Evolutionary conservation across 1,140 invertebrate genomes (phyloP), one percentile per base, ranked within the genome.

Genomic region (Latrodectus geometricus): DNA sequence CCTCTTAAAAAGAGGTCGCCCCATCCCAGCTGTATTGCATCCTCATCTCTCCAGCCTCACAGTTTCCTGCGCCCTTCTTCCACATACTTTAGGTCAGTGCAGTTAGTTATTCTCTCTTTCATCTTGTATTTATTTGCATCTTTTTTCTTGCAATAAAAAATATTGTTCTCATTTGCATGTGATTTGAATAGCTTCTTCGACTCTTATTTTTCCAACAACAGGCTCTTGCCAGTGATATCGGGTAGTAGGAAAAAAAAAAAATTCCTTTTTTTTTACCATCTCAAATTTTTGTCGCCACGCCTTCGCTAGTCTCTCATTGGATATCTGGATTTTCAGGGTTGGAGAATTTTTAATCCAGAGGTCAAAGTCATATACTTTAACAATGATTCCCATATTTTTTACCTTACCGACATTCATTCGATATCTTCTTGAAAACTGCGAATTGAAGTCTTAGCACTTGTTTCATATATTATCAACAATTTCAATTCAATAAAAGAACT

Each of bases 281-380:
- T 9, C 17, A 82, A 82, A 73, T 82, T 82, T 82, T 80, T 23
- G 48, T 69, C 9, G 79, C 79, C 54, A 52, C 79, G 79, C 79
- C 79, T 82, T 70, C 79, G 15, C 14, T 8, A 35, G 50, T 48
- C 20, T 48, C 79, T 82, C 69, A 82, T 82, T 82, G 79, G 79
- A 82, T 82, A 73, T 72, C 23, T n/a, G 69, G 21, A n/a, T 20
- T 50, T 80, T 78, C 65, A 68, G 76, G 76, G 76, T 48, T 78
- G 76, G 49, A 20, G 78, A 69, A 69, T 69, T 80, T 80, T 69
- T 78, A 80, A 80, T 69, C 50, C 48, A 3, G 66, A 23, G 17
- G n/a, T 48, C 20, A 61, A 17, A 61, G 17, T 61, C 11, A 61
- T 61, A 2, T 14, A 56, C 15, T 68, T 9, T 68, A 21, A 20